Conservation (phyloP, 2,797 vertebrate genomes). For the Thamnophis elegans region DNA sequence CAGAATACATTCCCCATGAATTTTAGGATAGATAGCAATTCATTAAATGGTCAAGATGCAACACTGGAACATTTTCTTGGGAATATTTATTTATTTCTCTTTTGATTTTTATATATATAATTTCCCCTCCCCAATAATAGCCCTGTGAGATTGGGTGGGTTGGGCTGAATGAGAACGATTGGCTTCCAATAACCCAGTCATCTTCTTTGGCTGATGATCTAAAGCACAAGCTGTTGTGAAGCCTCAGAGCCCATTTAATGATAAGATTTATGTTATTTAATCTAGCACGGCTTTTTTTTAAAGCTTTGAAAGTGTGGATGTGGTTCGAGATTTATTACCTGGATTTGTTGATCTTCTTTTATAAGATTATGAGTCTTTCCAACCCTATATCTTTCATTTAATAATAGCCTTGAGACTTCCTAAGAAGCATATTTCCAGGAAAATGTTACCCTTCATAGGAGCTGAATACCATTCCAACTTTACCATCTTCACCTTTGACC, state of each 20-base stretch:
- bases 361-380: constrained; percentile 6
- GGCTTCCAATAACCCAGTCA: not conserved
- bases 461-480: constrained; percentile 16
- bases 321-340: not conserved
- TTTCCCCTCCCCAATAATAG: not conserved
- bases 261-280: not conserved
- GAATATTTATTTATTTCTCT: too few relatives aligned
- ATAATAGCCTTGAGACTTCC: constrained; percentile 40
- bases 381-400: constrained; percentile 39
- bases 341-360: not conserved
- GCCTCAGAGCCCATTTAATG: not conserved
- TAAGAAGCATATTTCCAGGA: constrained; percentile 56
- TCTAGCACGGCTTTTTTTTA: not conserved
- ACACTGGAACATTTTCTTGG: too few relatives aligned
- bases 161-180: not conserved
- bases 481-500: constrained; percentile 43
- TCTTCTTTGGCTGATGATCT: not conserved
- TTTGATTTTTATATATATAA: not conserved
- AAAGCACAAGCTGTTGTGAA: not conserved
- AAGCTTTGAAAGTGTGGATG: constrained; percentile 5
- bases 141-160: not conserved
- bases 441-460: constrained; percentile 60
- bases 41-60: not conserved
- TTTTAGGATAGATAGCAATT: not conserved
- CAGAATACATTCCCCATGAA: not conserved